Evolutionary conservation across 2,113 vertebrate genomes (phyloP).

Genomic region (Saccopteryx leptura): DNA sequence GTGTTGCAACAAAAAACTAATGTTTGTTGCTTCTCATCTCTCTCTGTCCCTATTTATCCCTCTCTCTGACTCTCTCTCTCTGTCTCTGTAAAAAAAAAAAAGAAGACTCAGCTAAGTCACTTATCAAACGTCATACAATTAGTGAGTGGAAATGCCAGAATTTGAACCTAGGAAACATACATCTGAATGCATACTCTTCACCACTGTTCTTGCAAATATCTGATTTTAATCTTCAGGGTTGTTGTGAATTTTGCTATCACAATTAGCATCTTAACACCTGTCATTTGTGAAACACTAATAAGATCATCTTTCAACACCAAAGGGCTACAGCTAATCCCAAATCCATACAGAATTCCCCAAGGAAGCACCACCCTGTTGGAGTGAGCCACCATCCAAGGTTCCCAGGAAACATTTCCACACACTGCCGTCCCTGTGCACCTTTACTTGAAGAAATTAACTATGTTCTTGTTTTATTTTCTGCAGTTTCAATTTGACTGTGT

Average conservation of each 20-base stretch:
- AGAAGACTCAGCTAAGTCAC: background rate
- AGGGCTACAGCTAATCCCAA: background rate
- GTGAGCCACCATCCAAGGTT: background rate
- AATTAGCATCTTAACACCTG: background rate
- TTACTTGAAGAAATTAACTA: background rate
- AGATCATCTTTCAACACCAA: background rate
- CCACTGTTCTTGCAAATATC: background rate
- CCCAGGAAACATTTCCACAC: background rate
- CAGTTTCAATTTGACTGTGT: background rate
- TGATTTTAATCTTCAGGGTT: slow-evolving; percentile 5
- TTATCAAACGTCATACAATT: background rate
- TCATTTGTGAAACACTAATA: background rate
- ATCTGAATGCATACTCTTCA: background rate
- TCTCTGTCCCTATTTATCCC: too few species aligned
- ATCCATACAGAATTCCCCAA: background rate
- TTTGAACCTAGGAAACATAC: background rate
- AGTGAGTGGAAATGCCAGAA: background rate
- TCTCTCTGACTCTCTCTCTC: too few species aligned
- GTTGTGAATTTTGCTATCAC: background rate
- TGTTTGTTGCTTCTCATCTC: too few species aligned
- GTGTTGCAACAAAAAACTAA: too few species aligned
- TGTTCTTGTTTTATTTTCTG: background rate
- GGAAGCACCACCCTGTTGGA: background rate
- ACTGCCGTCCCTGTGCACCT: too few species aligned
- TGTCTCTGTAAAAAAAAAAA: too few species aligned